phyloP scores from a whole-genome alignment of 2,888 invertebrate species.

The Trachelus stipa region DNA sequence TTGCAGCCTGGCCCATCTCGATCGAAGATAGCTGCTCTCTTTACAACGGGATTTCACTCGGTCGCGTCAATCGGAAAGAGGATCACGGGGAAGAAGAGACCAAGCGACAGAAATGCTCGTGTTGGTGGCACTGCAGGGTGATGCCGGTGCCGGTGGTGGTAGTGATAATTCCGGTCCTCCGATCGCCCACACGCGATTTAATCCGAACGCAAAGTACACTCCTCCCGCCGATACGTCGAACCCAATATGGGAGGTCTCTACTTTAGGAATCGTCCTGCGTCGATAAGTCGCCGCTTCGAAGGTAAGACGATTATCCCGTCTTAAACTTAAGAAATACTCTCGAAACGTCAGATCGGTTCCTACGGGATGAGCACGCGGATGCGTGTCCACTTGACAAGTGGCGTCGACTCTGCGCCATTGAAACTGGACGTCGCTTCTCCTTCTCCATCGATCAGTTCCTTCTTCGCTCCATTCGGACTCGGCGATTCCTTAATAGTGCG shows the following conservation, averaged over 20 bases:
- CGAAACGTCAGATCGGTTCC: background rate
- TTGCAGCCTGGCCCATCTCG: too few relatives aligned
- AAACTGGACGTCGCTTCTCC: background rate
- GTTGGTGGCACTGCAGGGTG: too few relatives aligned
- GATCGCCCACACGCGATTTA: slow-evolving; percentile 38
- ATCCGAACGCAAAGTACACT: slow-evolving; percentile 19
- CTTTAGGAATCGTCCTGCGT: slow-evolving; percentile 29
- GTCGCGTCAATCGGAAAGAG: too few relatives aligned
- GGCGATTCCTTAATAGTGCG: too few relatives aligned
- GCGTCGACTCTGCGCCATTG: too few relatives aligned
- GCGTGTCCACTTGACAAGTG: background rate
- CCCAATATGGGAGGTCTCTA: slow-evolving; percentile 24
- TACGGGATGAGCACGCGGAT: background rate
- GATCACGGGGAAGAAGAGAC: too few relatives aligned
- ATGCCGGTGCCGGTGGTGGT: too few relatives aligned
- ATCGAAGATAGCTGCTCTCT: too few relatives aligned
- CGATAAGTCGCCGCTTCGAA: slow-evolving; percentile 16
- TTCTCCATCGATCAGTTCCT: slow-evolving; percentile 14
- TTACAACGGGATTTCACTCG: too few relatives aligned
- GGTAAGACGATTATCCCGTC: slow-evolving; percentile 40
- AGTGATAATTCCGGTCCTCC: background rate
- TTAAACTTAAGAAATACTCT: slow-evolving; percentile 36
- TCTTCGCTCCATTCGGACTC: slow-evolving; percentile 24
- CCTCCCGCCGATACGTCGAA: slow-evolving; percentile 30
- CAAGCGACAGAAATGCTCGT: too few relatives aligned